phyloP scores from a whole-genome alignment of 2,113 vertebrate species.

The Blennius ocellaris region DNA sequence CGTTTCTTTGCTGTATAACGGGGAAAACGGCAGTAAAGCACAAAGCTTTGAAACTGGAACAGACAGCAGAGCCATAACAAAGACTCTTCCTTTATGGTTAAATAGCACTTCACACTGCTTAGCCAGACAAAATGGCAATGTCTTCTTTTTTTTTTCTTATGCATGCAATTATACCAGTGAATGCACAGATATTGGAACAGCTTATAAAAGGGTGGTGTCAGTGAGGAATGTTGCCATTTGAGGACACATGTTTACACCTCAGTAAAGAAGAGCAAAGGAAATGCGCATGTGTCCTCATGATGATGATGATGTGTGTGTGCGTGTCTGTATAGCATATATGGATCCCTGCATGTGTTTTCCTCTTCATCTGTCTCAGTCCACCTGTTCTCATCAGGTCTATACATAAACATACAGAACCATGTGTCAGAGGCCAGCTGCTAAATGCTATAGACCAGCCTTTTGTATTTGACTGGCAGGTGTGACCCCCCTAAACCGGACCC shows the following conservation, averaged over 20 bases:
- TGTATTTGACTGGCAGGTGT: slow-evolving; percentile 74
- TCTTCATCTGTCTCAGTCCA: slow-evolving; percentile 34
- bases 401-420: slow-evolving; percentile 51
- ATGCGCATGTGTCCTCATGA: neutral
- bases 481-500: slow-evolving; percentile 40
- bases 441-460: slow-evolving; percentile 55
- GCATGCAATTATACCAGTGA: slow-evolving; percentile 4
- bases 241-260: slow-evolving; percentile 26
- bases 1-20: slow-evolving; percentile 36
- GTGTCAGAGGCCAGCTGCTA: slow-evolving; percentile 68
- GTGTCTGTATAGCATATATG: neutral
- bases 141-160: slow-evolving; percentile 3
- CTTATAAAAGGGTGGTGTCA: slow-evolving; percentile 15
- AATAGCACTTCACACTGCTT: slow-evolving; percentile 30
- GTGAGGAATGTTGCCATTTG: neutral
- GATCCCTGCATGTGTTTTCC: slow-evolving; percentile 29
- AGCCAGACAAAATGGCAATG: slow-evolving; percentile 23
- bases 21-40: slow-evolving; percentile 67
- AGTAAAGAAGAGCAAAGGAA: slow-evolving; percentile 15
- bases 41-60: slow-evolving; percentile 76
- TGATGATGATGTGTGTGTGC: neutral
- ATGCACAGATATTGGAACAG: slow-evolving; percentile 3
- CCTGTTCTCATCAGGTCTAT: slow-evolving; percentile 52
- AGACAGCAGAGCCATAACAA: slow-evolving; percentile 72
- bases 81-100: slow-evolving; percentile 53